Conservation (phyloP, 2,797 vertebrate genomes). For the Chelmon rostratus region DNA sequence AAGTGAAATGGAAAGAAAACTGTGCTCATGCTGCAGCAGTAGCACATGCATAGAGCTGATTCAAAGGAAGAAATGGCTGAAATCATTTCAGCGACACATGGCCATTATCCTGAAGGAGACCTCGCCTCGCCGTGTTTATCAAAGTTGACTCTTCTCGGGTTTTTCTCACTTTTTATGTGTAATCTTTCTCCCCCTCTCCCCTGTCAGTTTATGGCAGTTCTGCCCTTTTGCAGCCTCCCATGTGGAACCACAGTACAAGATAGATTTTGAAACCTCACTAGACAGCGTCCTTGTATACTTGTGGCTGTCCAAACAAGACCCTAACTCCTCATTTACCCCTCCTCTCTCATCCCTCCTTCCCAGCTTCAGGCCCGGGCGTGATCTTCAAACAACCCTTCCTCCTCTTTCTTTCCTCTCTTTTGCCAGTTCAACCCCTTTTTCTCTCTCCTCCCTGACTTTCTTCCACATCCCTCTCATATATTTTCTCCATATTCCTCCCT, state of each 20-base stretch:
- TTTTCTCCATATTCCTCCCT: neutral
- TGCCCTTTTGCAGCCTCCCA: conserved; percentile 37
- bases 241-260: conserved; percentile 24
- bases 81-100: neutral
- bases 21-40: neutral
- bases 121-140: neutral
- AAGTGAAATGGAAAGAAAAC: neutral
- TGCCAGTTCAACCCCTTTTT: neutral
- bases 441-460: neutral
- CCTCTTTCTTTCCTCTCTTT: neutral
- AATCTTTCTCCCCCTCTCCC: neutral
- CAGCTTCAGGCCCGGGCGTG: neutral
- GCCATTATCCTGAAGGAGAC: neutral
- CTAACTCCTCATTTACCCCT: neutral
- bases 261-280: conserved; percentile 31
- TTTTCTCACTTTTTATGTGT: conserved; percentile 23
- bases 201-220: conserved; percentile 25
- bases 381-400: conserved; percentile 5
- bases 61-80: neutral
- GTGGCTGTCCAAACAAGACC: conserved; percentile 40
- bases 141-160: neutral
- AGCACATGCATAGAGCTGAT: no score
- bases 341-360: neutral
- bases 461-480: neutral
- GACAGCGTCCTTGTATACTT: conserved; percentile 29